phyloP scores from a whole-genome alignment of 35 echinoderm and acorn worm species.

The Ptychodera flava region DNA sequence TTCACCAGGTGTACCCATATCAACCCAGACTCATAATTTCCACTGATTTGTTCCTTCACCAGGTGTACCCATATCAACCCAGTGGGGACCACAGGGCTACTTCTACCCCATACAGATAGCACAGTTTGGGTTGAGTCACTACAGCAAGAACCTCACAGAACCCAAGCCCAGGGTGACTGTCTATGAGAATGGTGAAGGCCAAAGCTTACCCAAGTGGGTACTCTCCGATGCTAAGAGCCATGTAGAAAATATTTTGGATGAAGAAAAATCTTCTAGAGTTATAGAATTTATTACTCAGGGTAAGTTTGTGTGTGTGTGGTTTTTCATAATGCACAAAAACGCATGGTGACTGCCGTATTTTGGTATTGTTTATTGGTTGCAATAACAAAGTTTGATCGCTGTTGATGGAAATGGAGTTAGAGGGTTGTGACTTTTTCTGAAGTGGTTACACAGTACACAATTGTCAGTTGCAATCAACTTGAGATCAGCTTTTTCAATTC shows the following conservation, averaged over 20 bases:
- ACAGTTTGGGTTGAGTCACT: slow-evolving; percentile 97
- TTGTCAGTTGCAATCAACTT: too few species aligned
- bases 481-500: background rate
- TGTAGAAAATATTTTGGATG: slow-evolving; percentile 7
- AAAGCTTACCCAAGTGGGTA: background rate
- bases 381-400: background rate
- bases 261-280: slow-evolving; percentile 13
- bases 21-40: too few species aligned
- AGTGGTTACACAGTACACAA: too few species aligned
- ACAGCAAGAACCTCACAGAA: slow-evolving; percentile 95
- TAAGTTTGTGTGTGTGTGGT: background rate
- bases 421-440: background rate
- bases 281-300: slow-evolving; percentile 12
- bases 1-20: slow-evolving; percentile 82
- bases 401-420: background rate
- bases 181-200: slow-evolving; percentile 57
- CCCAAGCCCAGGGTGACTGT: slow-evolving; percentile 41
- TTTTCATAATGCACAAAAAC: background rate
- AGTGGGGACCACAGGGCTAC: slow-evolving; percentile 90
- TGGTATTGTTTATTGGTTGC: background rate
- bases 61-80: slow-evolving; percentile 95
- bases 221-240: background rate
- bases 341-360: too few species aligned
- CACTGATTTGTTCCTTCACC: too few species aligned
- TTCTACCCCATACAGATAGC: slow-evolving; percentile 96